Evolutionary conservation across 2,888 invertebrate species (phyloP).

Genomic region (Tipula lateralis): DNA sequence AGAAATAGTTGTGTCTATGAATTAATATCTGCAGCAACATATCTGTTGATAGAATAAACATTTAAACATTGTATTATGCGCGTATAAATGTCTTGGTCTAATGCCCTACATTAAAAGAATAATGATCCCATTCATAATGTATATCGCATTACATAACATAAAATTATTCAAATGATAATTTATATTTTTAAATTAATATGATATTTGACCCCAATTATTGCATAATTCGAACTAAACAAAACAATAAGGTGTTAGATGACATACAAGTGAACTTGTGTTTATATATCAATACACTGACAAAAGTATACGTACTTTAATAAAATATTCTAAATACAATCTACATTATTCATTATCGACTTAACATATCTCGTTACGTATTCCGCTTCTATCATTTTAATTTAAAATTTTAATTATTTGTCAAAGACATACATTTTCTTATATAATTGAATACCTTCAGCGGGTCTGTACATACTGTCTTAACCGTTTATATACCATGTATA

Average conservation of each 20-base stretch:
- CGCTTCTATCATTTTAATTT: not conserved
- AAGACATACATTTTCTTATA: not conserved
- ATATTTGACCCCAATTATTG: conserved; percentile 11
- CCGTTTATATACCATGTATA: no score
- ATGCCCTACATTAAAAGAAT: no score
- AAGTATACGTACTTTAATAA: not conserved
- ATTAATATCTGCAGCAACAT: no score
- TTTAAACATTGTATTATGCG: no score
- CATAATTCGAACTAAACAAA: not conserved
- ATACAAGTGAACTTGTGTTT: not conserved
- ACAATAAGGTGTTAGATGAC: not conserved
- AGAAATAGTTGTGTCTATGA: no score
- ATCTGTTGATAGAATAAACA: no score
- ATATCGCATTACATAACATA: not conserved
- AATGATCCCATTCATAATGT: no score
- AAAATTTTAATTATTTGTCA: not conserved
- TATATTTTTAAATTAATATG: not conserved
- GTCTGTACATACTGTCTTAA: no score
- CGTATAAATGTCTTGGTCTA: no score
- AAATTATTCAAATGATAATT: not conserved
- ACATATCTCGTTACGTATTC: not conserved
- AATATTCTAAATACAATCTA: not conserved
- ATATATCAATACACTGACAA: not conserved
- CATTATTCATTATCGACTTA: not conserved
- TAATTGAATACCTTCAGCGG: not conserved